Percentiles rank a stretch among this genome's conserved stretches.
Conservation (phyloP, 2,113 vertebrate species). For the Chloropsis cyanopogon region DNA sequence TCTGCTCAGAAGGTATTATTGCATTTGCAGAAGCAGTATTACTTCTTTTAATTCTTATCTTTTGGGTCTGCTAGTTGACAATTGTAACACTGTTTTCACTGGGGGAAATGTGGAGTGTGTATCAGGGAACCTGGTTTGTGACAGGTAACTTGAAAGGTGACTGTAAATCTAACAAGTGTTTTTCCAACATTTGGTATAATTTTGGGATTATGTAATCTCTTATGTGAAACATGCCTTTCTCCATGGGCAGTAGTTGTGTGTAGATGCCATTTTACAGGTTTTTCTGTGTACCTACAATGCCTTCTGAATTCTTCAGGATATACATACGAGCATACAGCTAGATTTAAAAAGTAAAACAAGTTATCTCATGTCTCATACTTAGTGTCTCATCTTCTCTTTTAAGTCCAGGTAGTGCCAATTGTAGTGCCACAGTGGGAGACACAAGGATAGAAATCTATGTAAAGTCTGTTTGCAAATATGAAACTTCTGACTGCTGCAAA, state of each 20-base stretch:
- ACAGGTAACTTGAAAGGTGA: neutral
- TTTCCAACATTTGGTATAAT: neutral
- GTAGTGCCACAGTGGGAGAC: neutral
- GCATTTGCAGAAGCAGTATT: neutral
- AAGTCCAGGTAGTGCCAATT: neutral
- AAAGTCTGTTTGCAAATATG: neutral
- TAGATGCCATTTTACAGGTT: neutral
- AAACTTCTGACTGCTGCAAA: neutral
- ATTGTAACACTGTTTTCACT: neutral
- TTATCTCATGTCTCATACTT: neutral
- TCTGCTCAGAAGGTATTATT: neutral
- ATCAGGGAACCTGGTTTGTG: neutral
- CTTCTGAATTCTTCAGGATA: neutral
- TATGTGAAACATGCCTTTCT: neutral
- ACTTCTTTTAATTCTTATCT: neutral
- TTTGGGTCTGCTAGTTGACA: neutral
- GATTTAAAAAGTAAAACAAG: neutral
- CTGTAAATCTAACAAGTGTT: neutral
- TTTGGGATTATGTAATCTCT: neutral
- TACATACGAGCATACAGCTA: neutral
- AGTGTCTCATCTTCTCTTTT: neutral
- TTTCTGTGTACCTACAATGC: accelerated
- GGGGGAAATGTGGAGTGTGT: neutral
- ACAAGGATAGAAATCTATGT: neutral
- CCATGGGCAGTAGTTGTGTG: neutral